phyloP scores from a whole-genome alignment of 2,797 vertebrate genomes.

The Parauchenoglanis punctatus region DNA sequence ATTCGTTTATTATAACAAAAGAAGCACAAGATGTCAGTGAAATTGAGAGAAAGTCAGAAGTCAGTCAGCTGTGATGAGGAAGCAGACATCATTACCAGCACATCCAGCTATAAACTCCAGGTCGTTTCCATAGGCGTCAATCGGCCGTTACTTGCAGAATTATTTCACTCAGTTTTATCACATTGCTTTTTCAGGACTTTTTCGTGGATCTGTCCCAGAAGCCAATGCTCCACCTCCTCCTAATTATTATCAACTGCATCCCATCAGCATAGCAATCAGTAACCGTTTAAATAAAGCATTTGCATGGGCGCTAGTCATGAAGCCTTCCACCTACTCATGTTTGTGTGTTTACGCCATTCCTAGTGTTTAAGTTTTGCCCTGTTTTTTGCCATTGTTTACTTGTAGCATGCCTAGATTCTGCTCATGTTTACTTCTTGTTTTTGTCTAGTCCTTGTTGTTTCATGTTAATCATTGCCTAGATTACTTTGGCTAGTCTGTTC shows the following conservation, averaged over 20 bases:
- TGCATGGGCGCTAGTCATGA: neutral
- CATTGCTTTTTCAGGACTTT: neutral
- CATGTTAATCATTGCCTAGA: neutral
- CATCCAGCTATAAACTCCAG: neutral
- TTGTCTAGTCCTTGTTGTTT: neutral
- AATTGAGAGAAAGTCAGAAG: neutral
- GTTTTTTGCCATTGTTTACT: neutral
- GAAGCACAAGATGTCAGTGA: neutral
- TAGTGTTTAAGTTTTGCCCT: neutral
- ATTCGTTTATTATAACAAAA: neutral
- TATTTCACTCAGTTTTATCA: neutral
- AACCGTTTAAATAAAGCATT: slow-evolving; percentile 25
- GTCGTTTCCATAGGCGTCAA: neutral
- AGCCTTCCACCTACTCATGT: neutral
- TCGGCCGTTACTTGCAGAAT: neutral
- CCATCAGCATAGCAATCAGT: neutral
- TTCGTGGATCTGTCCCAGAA: neutral
- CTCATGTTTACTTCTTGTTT: slow-evolving; percentile 1
- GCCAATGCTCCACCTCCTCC: neutral
- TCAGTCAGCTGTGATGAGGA: neutral
- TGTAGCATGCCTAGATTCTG: neutral
- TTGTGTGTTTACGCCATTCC: neutral
- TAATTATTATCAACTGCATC: slow-evolving; percentile 10
- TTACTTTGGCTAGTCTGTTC: slow-evolving; percentile 8
- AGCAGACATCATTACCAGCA: neutral